Evolutionary conservation across 2,113 vertebrate genomes (phyloP).

Genomic region (Nibea coibor): DNA sequence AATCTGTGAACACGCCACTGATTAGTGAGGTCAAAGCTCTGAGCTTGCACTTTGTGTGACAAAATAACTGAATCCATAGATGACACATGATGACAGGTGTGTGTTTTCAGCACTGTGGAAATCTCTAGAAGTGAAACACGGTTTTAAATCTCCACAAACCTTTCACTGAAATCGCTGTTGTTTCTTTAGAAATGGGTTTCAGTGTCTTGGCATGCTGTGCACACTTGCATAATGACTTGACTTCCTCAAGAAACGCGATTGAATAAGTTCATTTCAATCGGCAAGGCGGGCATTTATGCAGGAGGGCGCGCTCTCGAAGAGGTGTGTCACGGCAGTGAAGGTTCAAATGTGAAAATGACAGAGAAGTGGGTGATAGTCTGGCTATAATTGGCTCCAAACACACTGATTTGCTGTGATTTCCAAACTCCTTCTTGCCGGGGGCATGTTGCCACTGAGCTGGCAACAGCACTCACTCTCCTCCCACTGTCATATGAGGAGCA

Average conservation of each 20-base stretch:
- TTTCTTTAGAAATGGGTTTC: no score
- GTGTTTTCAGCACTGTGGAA: not conserved
- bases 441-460: slow-evolving; percentile 49
- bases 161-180: not conserved
- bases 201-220: no score
- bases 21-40: slow-evolving; percentile 39
- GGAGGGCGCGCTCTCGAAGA: not conserved
- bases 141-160: not conserved
- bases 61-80: not conserved
- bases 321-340: not conserved
- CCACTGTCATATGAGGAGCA: slow-evolving; percentile 58
- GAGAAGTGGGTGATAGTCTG: slow-evolving; percentile 22
- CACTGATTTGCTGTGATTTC: slow-evolving; percentile 57
- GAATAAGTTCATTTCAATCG: not conserved
- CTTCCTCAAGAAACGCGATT: not conserved
- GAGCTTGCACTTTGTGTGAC: not conserved
- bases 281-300: not conserved
- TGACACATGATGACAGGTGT: not conserved
- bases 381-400: slow-evolving; percentile 47
- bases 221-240: not conserved
- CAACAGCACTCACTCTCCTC: slow-evolving; percentile 52
- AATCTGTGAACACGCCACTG: slow-evolving; percentile 12
- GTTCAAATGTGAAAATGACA: slow-evolving; percentile 38
- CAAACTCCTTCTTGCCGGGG: slow-evolving; percentile 44
- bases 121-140: not conserved